phyloP scores from a whole-genome alignment of 2,113 vertebrate genomes.

The Ia io region DNA sequence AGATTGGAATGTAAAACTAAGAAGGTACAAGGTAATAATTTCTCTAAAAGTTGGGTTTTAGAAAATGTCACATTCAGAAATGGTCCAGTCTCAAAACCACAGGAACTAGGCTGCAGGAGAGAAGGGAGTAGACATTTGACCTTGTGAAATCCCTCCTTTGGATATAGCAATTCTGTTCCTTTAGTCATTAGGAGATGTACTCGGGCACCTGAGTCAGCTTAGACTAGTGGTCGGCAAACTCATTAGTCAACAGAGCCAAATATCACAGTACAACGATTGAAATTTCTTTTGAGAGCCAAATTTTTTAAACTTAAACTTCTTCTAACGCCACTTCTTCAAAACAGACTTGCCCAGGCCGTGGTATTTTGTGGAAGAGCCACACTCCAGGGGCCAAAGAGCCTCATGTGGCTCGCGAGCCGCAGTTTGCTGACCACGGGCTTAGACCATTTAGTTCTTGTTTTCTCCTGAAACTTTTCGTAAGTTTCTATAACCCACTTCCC shows the following conservation, averaged over 20 bases:
- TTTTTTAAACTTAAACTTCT: too few relatives aligned
- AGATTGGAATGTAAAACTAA: conserved; percentile 55
- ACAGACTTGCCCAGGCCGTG: too few relatives aligned
- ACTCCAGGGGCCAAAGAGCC: too few relatives aligned
- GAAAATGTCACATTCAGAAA: conserved; percentile 39
- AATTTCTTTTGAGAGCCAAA: too few relatives aligned
- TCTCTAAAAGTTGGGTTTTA: conserved; percentile 1
- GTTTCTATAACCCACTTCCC: not conserved
- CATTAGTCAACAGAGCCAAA: too few relatives aligned
- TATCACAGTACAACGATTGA: too few relatives aligned
- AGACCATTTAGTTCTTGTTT: not conserved
- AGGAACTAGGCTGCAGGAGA: not conserved
- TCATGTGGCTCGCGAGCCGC: too few relatives aligned
- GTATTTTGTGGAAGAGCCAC: too few relatives aligned
- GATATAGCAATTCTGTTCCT: not conserved
- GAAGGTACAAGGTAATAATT: not conserved
- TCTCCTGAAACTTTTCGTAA: not conserved
- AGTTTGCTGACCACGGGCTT: not conserved
- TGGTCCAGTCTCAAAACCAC: not conserved
- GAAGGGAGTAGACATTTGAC: not conserved
- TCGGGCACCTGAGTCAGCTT: not conserved
- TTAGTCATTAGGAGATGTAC: not conserved
- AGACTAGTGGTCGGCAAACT: too few relatives aligned
- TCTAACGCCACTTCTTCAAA: too few relatives aligned
- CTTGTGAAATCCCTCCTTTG: not conserved